Evolutionary conservation across 2,888 invertebrate species (phyloP), one percentile per base, ranked within the genome.

Genomic region (Ichneumon xanthorius): DNA sequence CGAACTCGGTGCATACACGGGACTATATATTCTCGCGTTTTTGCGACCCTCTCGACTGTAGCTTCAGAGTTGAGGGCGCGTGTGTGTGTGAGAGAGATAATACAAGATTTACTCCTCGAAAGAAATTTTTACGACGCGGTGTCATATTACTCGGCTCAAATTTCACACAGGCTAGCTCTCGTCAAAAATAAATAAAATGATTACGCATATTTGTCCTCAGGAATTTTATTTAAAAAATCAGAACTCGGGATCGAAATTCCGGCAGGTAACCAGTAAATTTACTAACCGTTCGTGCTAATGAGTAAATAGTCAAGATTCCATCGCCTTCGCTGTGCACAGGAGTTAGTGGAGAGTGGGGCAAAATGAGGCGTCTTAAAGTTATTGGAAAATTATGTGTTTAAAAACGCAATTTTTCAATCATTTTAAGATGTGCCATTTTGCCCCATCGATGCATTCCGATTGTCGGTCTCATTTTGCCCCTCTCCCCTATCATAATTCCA

Each of bases 11-110:
- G 77, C 55, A 48, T n/a, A 70, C 19, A 19, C 30, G 75, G n/a
- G 61, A 76, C 45, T 26, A 37, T 19, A 45, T 50, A 78, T 80
- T 86, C 65, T 75, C 84, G 75, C 77, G 11, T 80, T 82, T 65
- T 79, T 79, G 70, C 40, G 40, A 77, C 53, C 45, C 37, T 37
- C n/a, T 30, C 37, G 48, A 55, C 16, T 72, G 53, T 16, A 61
- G 26, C 7, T 48, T 26, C n/a, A 63, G n/a, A 45, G 40, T 22
- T 0, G 22, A 14, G 58, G 26, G 19, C 11, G 58, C 58, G 11
- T 22, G 26, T 26, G 58, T 14, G 67, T 11, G 53, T 19, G 65
- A 76, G 50, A 30, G 48, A 55, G 26, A 50, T 65, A 33, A n/a
- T n/a, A 11, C 16, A 63, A 48, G 78, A 70, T 71, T 77, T 55